These are phyloP conservation scores for Pristionchus arcanus DNA, from an alignment of 2,888 invertebrate species.

Conservation along the genomic window DNA sequence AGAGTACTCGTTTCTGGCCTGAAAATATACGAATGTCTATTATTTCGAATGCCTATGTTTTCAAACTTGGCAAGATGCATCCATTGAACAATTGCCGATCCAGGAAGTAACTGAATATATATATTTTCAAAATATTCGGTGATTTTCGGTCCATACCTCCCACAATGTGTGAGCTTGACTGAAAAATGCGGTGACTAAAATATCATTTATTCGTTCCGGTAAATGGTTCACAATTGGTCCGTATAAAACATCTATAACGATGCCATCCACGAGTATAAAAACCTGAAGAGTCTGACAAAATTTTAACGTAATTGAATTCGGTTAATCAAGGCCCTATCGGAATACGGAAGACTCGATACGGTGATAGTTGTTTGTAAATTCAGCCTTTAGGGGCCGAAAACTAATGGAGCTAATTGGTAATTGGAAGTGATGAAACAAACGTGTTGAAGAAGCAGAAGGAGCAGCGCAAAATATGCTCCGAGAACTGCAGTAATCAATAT, in stretches of 20 bases:
- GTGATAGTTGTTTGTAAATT: no score
- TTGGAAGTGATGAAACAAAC: background rate
- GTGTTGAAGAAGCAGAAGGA: background rate
- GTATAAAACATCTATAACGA: background rate
- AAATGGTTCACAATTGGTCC: background rate
- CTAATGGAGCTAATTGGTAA: no score
- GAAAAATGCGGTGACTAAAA: background rate
- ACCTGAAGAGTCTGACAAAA: no score
- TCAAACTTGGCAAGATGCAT: background rate
- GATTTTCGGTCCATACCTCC: background rate
- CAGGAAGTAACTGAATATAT: background rate
- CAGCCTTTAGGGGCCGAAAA: no score
- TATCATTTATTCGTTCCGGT: background rate
- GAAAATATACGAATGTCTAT: background rate
- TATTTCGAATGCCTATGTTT: background rate
- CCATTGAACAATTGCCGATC: background rate
- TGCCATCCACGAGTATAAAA: background rate
- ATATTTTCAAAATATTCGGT: background rate
- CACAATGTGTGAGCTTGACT: background rate
- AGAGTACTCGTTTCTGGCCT: background rate
- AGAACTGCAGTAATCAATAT: background rate
- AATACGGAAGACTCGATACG: no score
- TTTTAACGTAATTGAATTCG: no score
- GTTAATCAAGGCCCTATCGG: no score
- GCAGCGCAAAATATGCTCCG: background rate